Evolutionary conservation across 2,888 invertebrate genomes (phyloP).

Genomic region (Octonoba sinensis): DNA sequence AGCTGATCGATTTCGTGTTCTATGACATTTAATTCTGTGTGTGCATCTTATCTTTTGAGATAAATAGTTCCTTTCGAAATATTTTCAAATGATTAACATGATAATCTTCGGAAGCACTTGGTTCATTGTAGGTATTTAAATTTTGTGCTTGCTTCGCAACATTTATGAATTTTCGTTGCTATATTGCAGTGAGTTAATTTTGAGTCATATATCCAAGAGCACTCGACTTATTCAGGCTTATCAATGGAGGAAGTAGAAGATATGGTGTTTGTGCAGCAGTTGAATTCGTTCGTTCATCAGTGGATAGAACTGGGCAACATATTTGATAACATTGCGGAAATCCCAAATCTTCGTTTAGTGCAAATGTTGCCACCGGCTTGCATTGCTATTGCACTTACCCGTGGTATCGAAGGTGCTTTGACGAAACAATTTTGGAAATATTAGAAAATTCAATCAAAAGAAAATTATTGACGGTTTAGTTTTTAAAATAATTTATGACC

Average conservation of each 20-base stretch:
- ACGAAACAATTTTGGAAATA: slow-evolving; percentile 49
- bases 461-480: no score
- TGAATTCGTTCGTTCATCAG: slow-evolving; percentile 56
- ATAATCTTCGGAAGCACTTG: no score
- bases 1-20: slow-evolving; percentile 45
- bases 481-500: no score
- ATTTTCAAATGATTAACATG: no score
- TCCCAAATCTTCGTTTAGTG: slow-evolving; percentile 51
- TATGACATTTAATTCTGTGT: slow-evolving; percentile 29
- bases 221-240: neutral
- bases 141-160: no score
- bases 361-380: slow-evolving; percentile 54
- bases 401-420: slow-evolving; percentile 39
- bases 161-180: no score
- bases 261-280: slow-evolving; percentile 56
- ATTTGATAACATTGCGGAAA: slow-evolving; percentile 59
- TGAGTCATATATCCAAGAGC: no score
- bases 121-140: no score
- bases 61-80: no score
- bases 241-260: slow-evolving; percentile 59
- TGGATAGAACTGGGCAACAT: slow-evolving; percentile 59
- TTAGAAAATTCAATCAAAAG: neutral
- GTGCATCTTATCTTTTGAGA: neutral
- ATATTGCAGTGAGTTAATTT: no score
- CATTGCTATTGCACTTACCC: slow-evolving; percentile 53